A percentile compares a stretch with the other conserved stretches of the same genome.
These are phyloP conservation scores for Ianthella basta DNA, from an alignment of 37 sponge, comb jelly and placozoan genomes.

Conservation along the genomic window DNA sequence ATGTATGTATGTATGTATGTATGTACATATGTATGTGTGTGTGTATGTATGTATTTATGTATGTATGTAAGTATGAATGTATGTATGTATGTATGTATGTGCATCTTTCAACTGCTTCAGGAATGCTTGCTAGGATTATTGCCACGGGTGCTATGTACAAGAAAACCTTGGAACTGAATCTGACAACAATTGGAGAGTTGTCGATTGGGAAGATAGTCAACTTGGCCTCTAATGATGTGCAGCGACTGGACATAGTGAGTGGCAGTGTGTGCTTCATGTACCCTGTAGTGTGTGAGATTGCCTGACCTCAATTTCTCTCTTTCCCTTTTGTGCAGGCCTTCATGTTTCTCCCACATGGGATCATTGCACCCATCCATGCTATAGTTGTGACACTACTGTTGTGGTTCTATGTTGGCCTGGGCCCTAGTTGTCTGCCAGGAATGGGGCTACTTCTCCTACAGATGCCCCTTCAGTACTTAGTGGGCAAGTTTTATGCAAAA, in stretches of 20 bases:
- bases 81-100: background rate
- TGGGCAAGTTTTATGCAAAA: conserved; percentile 8
- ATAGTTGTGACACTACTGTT: background rate
- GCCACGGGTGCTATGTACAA: conserved; percentile 70
- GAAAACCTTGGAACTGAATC: conserved; percentile 65
- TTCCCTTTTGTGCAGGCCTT: background rate
- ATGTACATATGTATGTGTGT: too few relatives aligned
- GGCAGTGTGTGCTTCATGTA: background rate
- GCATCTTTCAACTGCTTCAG: background rate
- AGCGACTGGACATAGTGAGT: conserved; percentile 76
- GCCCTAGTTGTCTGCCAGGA: conserved; percentile 22
- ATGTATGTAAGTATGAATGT: background rate
- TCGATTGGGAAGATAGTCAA: conserved; percentile 82
- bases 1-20: too few relatives aligned
- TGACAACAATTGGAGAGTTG: conserved; percentile 54
- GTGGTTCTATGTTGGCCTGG: conserved; percentile 11
- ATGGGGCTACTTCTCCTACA: conserved; percentile 6
- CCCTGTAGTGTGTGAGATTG: background rate
- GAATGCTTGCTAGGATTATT: conserved; percentile 58
- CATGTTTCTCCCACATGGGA: background rate
- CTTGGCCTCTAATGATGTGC: conserved; percentile 83
- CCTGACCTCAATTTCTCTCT: background rate
- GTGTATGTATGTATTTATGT: too few relatives aligned
- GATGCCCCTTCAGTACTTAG: background rate
- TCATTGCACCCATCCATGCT: conserved; percentile 1